Evolutionary conservation across 2,888 invertebrate species (phyloP).

Genomic region (Netelia virgata): DNA sequence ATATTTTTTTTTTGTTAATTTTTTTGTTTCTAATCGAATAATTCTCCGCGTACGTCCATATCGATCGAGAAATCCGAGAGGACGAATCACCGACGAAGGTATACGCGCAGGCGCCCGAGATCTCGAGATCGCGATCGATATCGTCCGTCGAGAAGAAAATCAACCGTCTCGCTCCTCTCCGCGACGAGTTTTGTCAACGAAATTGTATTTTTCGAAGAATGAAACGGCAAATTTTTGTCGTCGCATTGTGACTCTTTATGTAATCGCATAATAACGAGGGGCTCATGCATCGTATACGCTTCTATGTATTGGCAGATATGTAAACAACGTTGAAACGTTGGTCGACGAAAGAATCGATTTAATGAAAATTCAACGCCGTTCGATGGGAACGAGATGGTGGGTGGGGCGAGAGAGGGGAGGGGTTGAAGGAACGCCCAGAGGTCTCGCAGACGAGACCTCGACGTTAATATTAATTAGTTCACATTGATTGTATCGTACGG

Average conservation of each 20-base stretch:
- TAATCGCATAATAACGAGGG: slow-evolving; percentile 45
- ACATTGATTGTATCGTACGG: neutral
- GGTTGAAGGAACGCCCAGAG: neutral
- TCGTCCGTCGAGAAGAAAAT: neutral
- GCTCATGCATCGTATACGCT: no score
- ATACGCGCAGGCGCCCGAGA: neutral
- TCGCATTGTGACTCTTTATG: slow-evolving; percentile 51
- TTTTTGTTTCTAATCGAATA: neutral
- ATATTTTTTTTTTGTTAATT: neutral
- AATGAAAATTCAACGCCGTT: neutral
- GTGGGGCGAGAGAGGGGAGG: neutral
- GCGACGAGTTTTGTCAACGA: slow-evolving; percentile 34
- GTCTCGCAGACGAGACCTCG: slow-evolving; percentile 1
- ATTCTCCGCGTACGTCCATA: slow-evolving; percentile 20
- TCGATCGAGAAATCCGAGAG: slow-evolving; percentile 34
- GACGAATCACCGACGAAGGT: slow-evolving; percentile 34
- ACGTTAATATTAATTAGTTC: slow-evolving; percentile 39
- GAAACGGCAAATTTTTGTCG: slow-evolving; percentile 69
- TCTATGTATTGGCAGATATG: neutral
- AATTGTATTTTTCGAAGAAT: slow-evolving; percentile 44
- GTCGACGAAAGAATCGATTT: neutral
- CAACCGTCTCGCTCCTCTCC: neutral
- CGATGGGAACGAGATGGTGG: no score
- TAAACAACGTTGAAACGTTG: slow-evolving; percentile 1
- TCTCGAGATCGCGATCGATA: slow-evolving; percentile 14